Conservation (phyloP, 2,888 invertebrate genomes). For the Dendrolimus houi region DNA sequence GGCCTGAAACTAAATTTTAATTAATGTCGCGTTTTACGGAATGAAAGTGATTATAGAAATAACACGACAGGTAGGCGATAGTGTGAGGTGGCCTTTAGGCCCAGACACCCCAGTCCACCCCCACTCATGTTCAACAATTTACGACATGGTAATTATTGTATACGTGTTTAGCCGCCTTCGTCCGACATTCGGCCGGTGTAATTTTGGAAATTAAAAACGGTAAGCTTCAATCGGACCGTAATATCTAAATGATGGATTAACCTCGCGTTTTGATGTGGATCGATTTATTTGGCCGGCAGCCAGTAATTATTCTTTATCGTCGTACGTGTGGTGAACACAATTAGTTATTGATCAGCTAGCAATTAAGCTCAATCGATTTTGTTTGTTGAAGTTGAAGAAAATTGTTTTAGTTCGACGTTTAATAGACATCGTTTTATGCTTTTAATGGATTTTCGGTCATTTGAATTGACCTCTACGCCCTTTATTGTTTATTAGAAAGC, state of each 20-base stretch:
- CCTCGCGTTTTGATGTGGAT: slow-evolving; percentile 71
- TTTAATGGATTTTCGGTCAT: slow-evolving; percentile 63
- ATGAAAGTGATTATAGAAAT: slow-evolving; percentile 74
- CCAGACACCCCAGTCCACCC: slow-evolving; percentile 32
- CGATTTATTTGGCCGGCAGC: slow-evolving; percentile 74
- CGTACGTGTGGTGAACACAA: slow-evolving; percentile 72
- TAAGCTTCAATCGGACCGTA: slow-evolving; percentile 69
- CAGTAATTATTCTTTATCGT: slow-evolving; percentile 74
- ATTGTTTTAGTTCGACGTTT: slow-evolving; percentile 71
- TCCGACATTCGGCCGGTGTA: slow-evolving; percentile 47
- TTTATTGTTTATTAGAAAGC: slow-evolving; percentile 51
- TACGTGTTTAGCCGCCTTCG: slow-evolving; percentile 59
- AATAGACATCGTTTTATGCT: slow-evolving; percentile 61
- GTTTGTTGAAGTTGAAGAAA: slow-evolving; percentile 74
- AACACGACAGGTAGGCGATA: slow-evolving; percentile 62
- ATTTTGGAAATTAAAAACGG: slow-evolving; percentile 75
- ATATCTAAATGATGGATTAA: slow-evolving; percentile 76
- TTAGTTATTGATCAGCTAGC: slow-evolving; percentile 74
- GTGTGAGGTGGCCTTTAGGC: slow-evolving; percentile 29
- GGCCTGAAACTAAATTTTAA: slow-evolving; percentile 77
- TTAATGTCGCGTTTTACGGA: slow-evolving; percentile 74
- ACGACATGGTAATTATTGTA: slow-evolving; percentile 65
- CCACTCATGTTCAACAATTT: slow-evolving; percentile 63
- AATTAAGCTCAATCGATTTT: slow-evolving; percentile 74
- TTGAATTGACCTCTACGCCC: slow-evolving; percentile 41